phyloP scores from a whole-genome alignment of 2,113 vertebrate genomes.

The Pithys albifrons region DNA sequence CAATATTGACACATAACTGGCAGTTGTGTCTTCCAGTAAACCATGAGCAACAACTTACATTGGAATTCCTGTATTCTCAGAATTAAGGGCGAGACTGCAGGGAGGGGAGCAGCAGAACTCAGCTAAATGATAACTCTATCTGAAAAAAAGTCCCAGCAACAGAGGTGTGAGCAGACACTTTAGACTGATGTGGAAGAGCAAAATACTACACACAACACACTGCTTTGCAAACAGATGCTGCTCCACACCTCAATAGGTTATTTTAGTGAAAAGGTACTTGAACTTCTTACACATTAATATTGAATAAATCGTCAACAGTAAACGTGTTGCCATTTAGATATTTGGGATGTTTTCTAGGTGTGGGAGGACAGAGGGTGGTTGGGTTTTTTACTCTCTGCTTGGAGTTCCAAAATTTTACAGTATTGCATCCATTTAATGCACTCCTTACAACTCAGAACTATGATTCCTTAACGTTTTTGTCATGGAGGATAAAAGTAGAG shows the following conservation, averaged over 20 bases:
- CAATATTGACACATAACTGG: background rate
- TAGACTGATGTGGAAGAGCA: background rate
- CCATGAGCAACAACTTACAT: background rate
- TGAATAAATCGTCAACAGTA: background rate
- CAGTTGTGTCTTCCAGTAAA: background rate
- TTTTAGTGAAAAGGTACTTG: background rate
- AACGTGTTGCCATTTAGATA: background rate
- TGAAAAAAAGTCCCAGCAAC: background rate
- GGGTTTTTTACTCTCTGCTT: background rate
- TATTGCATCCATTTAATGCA: background rate
- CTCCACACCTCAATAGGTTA: background rate
- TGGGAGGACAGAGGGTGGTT: background rate
- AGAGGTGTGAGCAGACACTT: background rate
- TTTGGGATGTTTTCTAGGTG: background rate
- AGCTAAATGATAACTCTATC: background rate
- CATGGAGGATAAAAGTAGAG: background rate
- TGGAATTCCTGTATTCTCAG: background rate
- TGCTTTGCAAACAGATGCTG: background rate
- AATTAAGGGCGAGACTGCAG: background rate
- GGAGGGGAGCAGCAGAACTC: background rate
- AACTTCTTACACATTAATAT: background rate
- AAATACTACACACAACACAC: background rate
- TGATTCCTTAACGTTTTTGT: background rate
- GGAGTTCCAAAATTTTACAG: background rate
- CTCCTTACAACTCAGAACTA: background rate